These are phyloP conservation scores for Atta cephalotes DNA, from an alignment of 1,140 invertebrate species.

Conservation along the genomic window DNA sequence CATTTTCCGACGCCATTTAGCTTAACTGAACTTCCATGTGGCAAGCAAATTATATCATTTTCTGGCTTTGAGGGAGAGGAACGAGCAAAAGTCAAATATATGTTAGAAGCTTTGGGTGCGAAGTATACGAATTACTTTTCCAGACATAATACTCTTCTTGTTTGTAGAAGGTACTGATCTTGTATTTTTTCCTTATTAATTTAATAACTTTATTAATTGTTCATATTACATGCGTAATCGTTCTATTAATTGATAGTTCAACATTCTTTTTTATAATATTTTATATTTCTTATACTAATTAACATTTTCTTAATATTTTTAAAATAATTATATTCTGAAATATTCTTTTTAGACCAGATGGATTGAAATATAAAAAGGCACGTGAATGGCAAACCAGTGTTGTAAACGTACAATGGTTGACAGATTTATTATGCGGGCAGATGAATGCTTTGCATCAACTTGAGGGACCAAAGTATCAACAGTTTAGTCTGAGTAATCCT, in stretches of 20 bases:
- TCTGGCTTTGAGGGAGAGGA: constrained; percentile 96
- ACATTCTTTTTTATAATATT: constrained; percentile 12
- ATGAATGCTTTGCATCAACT: constrained; percentile 92
- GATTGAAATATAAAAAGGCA: constrained; percentile 95
- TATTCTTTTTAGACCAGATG: constrained; percentile 90
- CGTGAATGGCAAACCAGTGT: constrained; percentile 95
- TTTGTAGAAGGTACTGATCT: constrained; percentile 87
- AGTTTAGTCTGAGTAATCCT: constrained; percentile 92
- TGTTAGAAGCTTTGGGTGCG: constrained; percentile 95
- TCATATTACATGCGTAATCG: neutral
- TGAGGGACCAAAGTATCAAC: constrained; percentile 95
- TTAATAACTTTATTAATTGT: neutral
- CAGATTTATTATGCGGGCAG: constrained; percentile 96
- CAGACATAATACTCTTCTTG: constrained; percentile 91
- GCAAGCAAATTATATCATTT: constrained; percentile 91
- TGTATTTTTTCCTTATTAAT: neutral
- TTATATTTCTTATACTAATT: no score
- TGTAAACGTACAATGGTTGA: constrained; percentile 97
- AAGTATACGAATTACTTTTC: constrained; percentile 92
- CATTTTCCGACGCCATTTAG: constrained; percentile 95
- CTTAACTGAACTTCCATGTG: constrained; percentile 88
- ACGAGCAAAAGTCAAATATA: constrained; percentile 91
- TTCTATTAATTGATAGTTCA: neutral
- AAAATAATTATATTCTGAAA: constrained; percentile 15
- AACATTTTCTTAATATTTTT: no score